Percentiles rank a stretch among this genome's conserved stretches.
phyloP scores from a whole-genome alignment of 2,113 vertebrate genomes.

The Nasalis larvatus region DNA sequence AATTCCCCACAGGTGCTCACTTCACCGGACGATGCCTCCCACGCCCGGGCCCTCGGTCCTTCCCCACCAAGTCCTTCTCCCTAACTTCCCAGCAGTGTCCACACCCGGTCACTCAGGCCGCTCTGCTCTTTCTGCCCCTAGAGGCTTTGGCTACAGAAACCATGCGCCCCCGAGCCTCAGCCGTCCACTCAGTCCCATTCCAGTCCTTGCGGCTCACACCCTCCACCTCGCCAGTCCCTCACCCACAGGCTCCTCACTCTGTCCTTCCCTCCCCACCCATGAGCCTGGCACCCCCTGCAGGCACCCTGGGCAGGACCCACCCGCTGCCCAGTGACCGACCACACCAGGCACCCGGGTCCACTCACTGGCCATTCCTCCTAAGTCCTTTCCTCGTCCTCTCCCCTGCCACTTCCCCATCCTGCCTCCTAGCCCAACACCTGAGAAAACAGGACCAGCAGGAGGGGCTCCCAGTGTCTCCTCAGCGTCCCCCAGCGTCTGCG shows the following conservation, averaged over 20 bases:
- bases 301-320: background rate
- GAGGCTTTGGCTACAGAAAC: too few species aligned
- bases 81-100: background rate
- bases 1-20: too few species aligned
- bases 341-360: rapidly evolving
- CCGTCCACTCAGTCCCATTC: too few species aligned
- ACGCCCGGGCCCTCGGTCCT: rapidly evolving
- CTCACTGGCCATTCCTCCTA: rapidly evolving
- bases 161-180: background rate
- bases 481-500: too few species aligned
- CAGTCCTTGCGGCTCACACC: too few species aligned
- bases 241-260: background rate
- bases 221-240: background rate
- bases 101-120: too few species aligned
- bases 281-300: background rate
- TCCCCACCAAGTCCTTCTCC: background rate
- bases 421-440: background rate
- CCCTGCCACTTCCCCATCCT: rapidly evolving
- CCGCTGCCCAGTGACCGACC: background rate
- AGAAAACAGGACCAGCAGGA: background rate
- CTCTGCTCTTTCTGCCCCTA: too few species aligned
- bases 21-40: too few species aligned
- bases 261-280: background rate
- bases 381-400: background rate
- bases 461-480: background rate